Conservation (phyloP, 1,140 invertebrate species). For the Drosophila grimshawi region DNA sequence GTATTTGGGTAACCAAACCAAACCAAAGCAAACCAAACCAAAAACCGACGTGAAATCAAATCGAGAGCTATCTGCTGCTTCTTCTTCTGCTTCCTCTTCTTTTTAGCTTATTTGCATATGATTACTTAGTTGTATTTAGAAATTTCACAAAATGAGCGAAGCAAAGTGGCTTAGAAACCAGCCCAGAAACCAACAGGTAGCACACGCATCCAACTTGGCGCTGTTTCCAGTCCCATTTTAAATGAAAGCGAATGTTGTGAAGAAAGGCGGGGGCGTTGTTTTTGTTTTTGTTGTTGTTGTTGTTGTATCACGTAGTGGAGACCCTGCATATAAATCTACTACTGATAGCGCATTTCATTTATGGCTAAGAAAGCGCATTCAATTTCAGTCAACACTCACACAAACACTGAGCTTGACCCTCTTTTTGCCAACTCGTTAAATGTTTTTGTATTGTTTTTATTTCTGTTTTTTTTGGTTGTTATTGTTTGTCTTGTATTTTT, state of each 20-base stretch:
- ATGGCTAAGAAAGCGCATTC: conserved; percentile 55
- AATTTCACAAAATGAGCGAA: conserved; percentile 56
- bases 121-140: conserved; percentile 63
- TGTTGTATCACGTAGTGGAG: conserved; percentile 40
- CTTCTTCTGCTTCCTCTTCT: conserved; percentile 1
- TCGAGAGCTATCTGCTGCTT: conserved; percentile 24
- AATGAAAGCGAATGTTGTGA: conserved; percentile 73
- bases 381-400: conserved; percentile 29
- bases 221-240: conserved; percentile 34
- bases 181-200: conserved; percentile 29
- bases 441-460: conserved; percentile 37
- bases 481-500: conserved; percentile 6
- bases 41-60: conserved; percentile 36
- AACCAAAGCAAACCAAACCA: conserved; percentile 38
- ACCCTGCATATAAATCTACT: conserved; percentile 52
- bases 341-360: conserved; percentile 40
- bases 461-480: conserved; percentile 8
- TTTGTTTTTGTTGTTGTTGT: conserved; percentile 18
- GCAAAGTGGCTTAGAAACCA: conserved; percentile 18
- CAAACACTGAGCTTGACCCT: conserved; percentile 47
- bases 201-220: conserved; percentile 9
- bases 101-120: conserved; percentile 70
- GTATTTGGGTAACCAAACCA: conserved; percentile 76
- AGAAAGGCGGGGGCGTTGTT: conserved; percentile 56
- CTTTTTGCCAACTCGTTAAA: conserved; percentile 49